phyloP scores from a whole-genome alignment of 2,797 vertebrate species.

The Eleutherodactylus coqui region DNA sequence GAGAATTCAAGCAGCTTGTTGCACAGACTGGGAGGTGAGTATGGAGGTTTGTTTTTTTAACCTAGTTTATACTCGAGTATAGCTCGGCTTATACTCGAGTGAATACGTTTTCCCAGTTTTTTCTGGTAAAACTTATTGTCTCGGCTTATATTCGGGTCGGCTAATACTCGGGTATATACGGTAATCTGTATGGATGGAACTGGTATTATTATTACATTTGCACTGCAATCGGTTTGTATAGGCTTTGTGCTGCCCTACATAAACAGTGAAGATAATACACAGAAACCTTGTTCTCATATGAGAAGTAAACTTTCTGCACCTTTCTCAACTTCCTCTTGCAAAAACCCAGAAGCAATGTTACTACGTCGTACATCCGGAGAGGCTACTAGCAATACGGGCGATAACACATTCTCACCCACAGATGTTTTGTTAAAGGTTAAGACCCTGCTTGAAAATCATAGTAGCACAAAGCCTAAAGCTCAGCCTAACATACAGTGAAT shows the following conservation, averaged over 20 bases:
- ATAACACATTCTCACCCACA: conserved; percentile 36
- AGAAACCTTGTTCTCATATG: conserved; percentile 15
- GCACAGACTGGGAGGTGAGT: too few relatives aligned
- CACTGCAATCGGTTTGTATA: not conserved
- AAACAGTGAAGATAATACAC: not conserved
- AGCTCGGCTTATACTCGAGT: too few relatives aligned
- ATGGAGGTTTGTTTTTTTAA: too few relatives aligned
- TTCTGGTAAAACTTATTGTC: too few relatives aligned
- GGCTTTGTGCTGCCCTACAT: not conserved
- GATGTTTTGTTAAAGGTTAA: not conserved
- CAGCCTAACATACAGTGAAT: not conserved
- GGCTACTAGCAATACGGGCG: not conserved
- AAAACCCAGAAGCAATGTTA: conserved; percentile 44
- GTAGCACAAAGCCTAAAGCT: not conserved
- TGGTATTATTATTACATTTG: not conserved
- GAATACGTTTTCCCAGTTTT: too few relatives aligned
- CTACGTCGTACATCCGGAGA: conserved; percentile 50
- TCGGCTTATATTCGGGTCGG: too few relatives aligned
- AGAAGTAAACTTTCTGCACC: conserved; percentile 41
- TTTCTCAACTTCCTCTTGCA: conserved; percentile 62
- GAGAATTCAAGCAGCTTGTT: too few relatives aligned
- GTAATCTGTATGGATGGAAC: too few relatives aligned
- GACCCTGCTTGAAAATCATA: not conserved
- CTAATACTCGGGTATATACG: too few relatives aligned
- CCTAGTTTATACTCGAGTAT: too few relatives aligned